phyloP scores from a whole-genome alignment of 1,140 invertebrate species.

The Homalodisca vitripennis region DNA sequence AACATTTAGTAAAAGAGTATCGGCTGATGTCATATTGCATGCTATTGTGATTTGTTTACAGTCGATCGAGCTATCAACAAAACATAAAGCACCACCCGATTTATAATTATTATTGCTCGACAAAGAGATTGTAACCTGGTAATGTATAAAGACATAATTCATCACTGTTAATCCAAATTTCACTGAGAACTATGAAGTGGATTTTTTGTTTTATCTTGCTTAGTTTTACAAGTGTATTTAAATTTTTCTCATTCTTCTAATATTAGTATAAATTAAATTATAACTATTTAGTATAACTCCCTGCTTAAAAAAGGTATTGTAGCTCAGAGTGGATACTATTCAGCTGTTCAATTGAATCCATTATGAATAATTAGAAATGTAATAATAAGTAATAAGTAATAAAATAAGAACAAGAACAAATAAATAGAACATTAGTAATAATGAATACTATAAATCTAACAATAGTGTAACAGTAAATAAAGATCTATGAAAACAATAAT shows the following conservation, averaged over 20 bases:
- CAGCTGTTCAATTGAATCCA: background rate
- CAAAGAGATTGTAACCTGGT: slow-evolving; percentile 18
- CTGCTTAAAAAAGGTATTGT: background rate
- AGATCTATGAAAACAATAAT: background rate
- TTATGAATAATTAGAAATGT: background rate
- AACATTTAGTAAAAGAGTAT: slow-evolving; percentile 15
- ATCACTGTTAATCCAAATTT: slow-evolving; percentile 19
- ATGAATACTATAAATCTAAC: background rate
- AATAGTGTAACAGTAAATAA: background rate
- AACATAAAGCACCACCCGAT: slow-evolving; percentile 20
- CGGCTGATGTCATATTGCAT: background rate
- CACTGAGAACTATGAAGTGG: no score
- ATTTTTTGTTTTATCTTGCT: background rate
- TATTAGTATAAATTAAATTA: no score
- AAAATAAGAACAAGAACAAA: background rate
- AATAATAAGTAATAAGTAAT: background rate
- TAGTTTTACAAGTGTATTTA: background rate
- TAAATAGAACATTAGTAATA: background rate
- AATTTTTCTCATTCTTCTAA: background rate
- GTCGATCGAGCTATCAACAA: background rate
- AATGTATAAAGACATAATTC: slow-evolving; percentile 1
- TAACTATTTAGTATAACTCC: background rate
- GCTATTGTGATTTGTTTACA: background rate
- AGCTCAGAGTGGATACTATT: background rate
- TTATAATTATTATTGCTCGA: slow-evolving; percentile 6